Base-by-base conservation (phyloP, 2,797 vertebrate genomes). In the Philypnodon macrostomus region DNA sequence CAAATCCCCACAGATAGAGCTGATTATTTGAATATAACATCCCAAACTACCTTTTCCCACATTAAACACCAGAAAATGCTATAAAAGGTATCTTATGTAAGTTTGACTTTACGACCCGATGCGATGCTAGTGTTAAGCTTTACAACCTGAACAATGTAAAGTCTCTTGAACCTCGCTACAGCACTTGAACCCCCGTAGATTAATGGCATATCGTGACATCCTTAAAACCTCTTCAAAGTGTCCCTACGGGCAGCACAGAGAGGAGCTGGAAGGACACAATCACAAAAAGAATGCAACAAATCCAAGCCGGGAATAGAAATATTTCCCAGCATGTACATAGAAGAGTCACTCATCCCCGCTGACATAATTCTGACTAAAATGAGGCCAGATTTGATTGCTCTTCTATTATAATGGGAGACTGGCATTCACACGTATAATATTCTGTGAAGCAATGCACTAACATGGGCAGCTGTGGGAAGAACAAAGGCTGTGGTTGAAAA, bases 301-400 rank as follows among this genome's bases (percentile, higher is more conserved):
- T n/a, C n/a, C n/a, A n/a, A n/a, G n/a, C n/a, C n/a, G n/a, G n/a
- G n/a, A 27, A 66, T 49, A 35, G 45, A 60, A 55, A 37, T n/a
- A 29, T 34, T 59, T 63, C 18, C 47, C 40, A 51, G 44, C 45
- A 38, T n/a, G n/a, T n/a, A n/a, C n/a, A n/a, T n/a, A 50, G 65
- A 53, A 48, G 45, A 66, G 60, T 36, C 57, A 58, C 52, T 59
- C 58, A 46, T 50, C 34, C 39, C 27, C 40, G 31, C 47, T 14
- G 5, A 66, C 39, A 40, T 56, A 59, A 68, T 65, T 70, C 47
- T 47, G 59, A 73, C 63, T 66, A 60, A 81, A 81, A 83, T 47
- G 71, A 79, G 80, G 81, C 62, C 76, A 80, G 59, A 75, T 81
- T 83, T 84, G 77, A 85, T 78, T 74, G 54, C 56, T 60, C 45